These are phyloP conservation scores for Porites evermanni DNA, from an alignment of 92 coral and sea anemone genomes.

Conservation along the genomic window DNA sequence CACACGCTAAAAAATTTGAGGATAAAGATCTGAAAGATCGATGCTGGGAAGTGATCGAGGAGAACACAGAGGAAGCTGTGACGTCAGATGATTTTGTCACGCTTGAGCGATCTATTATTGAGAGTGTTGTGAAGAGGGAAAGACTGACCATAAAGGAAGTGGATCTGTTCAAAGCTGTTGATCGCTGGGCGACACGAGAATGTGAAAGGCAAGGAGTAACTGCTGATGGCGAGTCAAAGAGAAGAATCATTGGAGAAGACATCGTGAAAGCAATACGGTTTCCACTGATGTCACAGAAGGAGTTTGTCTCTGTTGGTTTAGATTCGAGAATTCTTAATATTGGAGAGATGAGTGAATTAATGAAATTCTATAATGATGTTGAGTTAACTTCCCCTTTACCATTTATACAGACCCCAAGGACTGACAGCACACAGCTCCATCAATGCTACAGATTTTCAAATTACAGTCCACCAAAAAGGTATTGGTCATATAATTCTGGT, in stretches of 20 bases:
- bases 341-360: neutral
- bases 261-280: constrained; percentile 27
- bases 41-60: constrained; percentile 66
- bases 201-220: constrained; percentile 2
- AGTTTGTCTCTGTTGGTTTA: constrained; percentile 13
- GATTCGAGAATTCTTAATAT: neutral
- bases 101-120: constrained; percentile 13
- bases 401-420: constrained; percentile 1
- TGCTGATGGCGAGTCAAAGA: constrained; percentile 4
- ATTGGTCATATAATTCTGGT: no score
- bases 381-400: neutral
- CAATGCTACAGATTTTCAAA: neutral
- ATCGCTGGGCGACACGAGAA: constrained; percentile 32
- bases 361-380: neutral
- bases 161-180: constrained; percentile 40
- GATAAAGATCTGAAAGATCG: constrained; percentile 34
- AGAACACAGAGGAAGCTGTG: constrained; percentile 54
- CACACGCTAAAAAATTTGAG: constrained; percentile 49
- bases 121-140: constrained; percentile 28
- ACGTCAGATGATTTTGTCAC: constrained; percentile 47
- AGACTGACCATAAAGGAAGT: constrained; percentile 14
- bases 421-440: no score
- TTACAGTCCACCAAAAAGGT: neutral
- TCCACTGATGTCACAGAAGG: constrained; percentile 25
- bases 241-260: constrained; percentile 36